Percentiles rank a stretch among this genome's conserved stretches.
Conservation (phyloP, 2,797 vertebrate species). For the Gobionotothen gibberifrons region DNA sequence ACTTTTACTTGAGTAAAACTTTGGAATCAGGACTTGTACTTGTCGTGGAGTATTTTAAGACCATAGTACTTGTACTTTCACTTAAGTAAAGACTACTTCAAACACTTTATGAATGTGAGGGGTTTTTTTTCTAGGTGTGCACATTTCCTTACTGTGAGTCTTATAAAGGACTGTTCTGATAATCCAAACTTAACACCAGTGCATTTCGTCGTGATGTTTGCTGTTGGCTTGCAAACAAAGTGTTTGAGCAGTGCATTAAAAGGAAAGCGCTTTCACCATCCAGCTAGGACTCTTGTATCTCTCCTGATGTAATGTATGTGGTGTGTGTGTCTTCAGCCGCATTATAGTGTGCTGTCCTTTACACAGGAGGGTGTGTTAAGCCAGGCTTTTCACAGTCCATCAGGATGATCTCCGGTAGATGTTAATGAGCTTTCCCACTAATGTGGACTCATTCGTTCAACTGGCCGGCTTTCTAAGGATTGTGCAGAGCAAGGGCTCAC, state of each 20-base stretch:
- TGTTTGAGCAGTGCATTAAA: background rate
- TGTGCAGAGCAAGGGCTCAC: conserved; percentile 41
- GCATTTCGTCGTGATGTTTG: background rate
- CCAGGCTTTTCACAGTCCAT: conserved; percentile 79
- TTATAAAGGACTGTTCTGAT: background rate
- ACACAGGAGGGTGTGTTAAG: conserved; percentile 75
- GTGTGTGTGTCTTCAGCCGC: conserved; percentile 35
- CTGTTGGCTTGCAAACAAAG: background rate
- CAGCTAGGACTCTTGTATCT: conserved; percentile 27
- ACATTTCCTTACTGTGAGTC: too few relatives aligned
- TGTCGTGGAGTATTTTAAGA: too few relatives aligned
- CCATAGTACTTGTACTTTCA: too few relatives aligned
- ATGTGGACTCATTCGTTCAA: conserved; percentile 71
- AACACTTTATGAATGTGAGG: too few relatives aligned
- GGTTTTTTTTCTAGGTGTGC: too few relatives aligned
- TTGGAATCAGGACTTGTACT: too few relatives aligned
- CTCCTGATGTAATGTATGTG: conserved; percentile 18
- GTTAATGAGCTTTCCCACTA: conserved; percentile 79
- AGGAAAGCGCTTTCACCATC: conserved; percentile 9
- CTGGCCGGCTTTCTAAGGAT: conserved; percentile 76
- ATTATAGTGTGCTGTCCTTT: conserved; percentile 59
- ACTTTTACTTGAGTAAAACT: too few relatives aligned
- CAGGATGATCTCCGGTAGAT: conserved; percentile 75
- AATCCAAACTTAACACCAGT: background rate
- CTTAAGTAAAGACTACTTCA: too few relatives aligned